Base-by-base conservation (phyloP, 2,113 vertebrate genomes). In the Poicephalus meyeri region DNA sequence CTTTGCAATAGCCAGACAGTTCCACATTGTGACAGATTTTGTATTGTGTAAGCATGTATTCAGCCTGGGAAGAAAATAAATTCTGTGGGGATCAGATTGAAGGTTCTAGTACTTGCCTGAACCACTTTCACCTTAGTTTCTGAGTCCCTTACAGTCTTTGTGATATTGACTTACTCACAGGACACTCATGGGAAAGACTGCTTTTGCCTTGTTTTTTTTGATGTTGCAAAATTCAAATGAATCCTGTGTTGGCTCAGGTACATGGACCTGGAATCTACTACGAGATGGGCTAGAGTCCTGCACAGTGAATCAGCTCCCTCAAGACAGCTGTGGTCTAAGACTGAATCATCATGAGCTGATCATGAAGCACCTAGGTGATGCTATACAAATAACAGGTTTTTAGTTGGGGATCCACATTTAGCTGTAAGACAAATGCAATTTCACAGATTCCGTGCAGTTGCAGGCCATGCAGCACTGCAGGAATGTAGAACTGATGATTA, bases 261-360 rank as follows among this genome's bases (percentile, higher is more conserved):
- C 1, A 0, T 2, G 11, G 82, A 20, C 5, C 19, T 82, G 71
- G 66, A 80, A 31, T 31, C 12, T 21, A 3, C 26, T 2, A 0
- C 33, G 19, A 35, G 35, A 20, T 0, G 1, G 15, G 4, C 3
- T 42, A 49, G 39, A 42, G 21, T 35, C 29, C 58, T 65, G 9
- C 15, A 4, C 0, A 1, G 11, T 12, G 19, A 28, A 31, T 8
- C 23, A 47, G 25, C 19, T 63, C 42, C 52, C 50, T 20, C 28
- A 11, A 41, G 50, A 21, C 23, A 26, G 37, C 46, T 69, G 39
- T 29, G 4, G 13, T 2, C 15, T 33, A 9, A 20, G 68, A 19
- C 11, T 65, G 29, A 11, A 20, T 19, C 50, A 20, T 5, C 26
- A 14, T 6, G 13, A 33, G 2, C 39, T 8, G 37, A n/a, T 5